Percentiles rank a stretch among this genome's conserved stretches.
phyloP scores from a whole-genome alignment of 1,140 invertebrate genomes.

The Brachionus rubens region DNA sequence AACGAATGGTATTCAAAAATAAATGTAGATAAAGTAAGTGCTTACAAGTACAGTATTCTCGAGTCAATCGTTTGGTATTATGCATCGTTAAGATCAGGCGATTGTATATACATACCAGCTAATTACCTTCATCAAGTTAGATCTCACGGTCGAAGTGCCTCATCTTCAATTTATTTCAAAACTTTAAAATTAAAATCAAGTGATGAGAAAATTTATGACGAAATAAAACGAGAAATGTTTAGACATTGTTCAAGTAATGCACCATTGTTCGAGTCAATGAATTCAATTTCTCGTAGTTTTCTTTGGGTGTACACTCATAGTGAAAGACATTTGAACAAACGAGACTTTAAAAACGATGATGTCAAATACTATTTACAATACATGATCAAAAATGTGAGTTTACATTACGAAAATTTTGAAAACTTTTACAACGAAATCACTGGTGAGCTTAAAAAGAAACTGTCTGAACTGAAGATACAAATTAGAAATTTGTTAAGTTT shows the following conservation, averaged over 20 bases:
- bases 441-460: not conserved
- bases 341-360: not conserved
- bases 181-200: not conserved
- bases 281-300: not conserved
- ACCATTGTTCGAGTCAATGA: constrained; percentile 14
- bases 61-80: constrained; percentile 54
- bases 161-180: constrained; percentile 51
- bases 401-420: constrained; percentile 34
- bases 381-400: constrained; percentile 1
- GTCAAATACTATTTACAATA: not conserved
- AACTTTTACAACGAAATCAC: constrained; percentile 28
- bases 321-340: constrained; percentile 24
- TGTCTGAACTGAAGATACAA: not conserved
- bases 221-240: constrained; percentile 18
- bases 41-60: constrained; percentile 53
- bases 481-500: not conserved
- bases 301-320: constrained; percentile 35
- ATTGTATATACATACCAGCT: constrained; percentile 59
- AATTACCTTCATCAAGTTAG: constrained; percentile 58
- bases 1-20: constrained; percentile 54
- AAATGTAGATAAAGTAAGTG: constrained; percentile 57
- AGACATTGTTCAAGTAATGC: constrained; percentile 14
- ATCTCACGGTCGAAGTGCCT: constrained; percentile 57
- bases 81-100: constrained; percentile 54
- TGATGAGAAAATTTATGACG: not conserved